phyloP scores from a whole-genome alignment of 2,113 vertebrate species.

The Antechinus flavipes region DNA sequence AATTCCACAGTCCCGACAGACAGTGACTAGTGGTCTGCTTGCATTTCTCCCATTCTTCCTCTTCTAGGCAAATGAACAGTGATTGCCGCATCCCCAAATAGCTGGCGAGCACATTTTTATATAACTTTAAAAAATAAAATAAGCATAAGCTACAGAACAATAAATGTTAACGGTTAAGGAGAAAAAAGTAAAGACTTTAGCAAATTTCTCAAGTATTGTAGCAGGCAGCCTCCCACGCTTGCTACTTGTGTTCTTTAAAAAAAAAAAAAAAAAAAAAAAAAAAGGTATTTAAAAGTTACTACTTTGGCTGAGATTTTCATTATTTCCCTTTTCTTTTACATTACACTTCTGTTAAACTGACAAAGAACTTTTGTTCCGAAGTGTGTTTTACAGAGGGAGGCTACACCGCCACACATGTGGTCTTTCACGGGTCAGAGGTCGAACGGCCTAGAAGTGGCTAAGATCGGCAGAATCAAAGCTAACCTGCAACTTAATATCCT shows the following conservation, averaged over 20 bases:
- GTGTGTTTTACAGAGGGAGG: conserved; percentile 87
- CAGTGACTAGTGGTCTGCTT: neutral
- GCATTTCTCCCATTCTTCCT: neutral
- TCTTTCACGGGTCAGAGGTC: conserved; percentile 93
- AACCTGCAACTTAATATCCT: conserved; percentile 91
- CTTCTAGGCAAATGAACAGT: conserved; percentile 21
- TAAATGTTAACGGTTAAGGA: conserved; percentile 72
- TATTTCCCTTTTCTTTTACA: conserved; percentile 78
- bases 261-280: neutral
- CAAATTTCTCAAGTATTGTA: neutral
- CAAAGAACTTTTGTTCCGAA: conserved; percentile 88
- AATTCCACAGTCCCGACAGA: neutral
- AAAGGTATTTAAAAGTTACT: conserved; percentile 80
- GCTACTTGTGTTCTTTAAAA: neutral
- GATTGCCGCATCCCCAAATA: conserved; percentile 6
- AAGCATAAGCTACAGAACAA: conserved; percentile 58
- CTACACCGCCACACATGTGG: conserved; percentile 89
- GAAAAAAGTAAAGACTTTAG: conserved; percentile 46
- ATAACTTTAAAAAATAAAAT: neutral
- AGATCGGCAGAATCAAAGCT: conserved; percentile 88
- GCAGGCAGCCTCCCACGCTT: neutral
- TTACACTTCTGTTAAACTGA: conserved; percentile 74
- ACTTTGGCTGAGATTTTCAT: conserved; percentile 82
- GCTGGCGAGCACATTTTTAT: conserved; percentile 28
- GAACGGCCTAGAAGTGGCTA: conserved; percentile 90